Base-by-base conservation (phyloP, 2,113 vertebrate species). In the Danionella cerebrum region DNA sequence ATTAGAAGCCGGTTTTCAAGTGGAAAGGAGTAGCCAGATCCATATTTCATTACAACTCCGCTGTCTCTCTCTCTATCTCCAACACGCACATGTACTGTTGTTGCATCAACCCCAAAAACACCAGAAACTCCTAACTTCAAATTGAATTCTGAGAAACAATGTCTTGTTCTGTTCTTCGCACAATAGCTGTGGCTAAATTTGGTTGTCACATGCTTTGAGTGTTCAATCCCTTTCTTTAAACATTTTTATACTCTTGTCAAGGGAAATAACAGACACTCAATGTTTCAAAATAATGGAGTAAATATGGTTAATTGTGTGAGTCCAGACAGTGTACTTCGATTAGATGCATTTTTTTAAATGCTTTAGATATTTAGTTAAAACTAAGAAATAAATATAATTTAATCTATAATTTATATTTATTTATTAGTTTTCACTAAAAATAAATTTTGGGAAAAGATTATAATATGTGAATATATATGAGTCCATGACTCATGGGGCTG, bases 21-120 rank as follows among this genome's bases (percentile, higher is more conserved):
- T 77, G 79, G 78, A 76, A 76, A 76, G 72, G 77, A 62, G 65
- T 71, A 78, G 65, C 84, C 75, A 82, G 80, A 89, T 86, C 88
- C 77, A 88, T 87, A 87, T 84, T 87, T 87, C 83, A 87, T 85
- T 85, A 85, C 78, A 74, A 78, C 71, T 76, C 70, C 79, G 76
- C 76, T 72, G 77, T 82, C 78, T 75, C 52, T 65, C 51, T 68
- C 60, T 68, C 25, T 73, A 36, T 41, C 29, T n/a, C 6, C 22
- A 35, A 41, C 62, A 29, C 18, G 45, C 21, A 47, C 33, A 52
- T 25, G 36, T 59, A 9, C 12, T 59, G 3, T 4, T 31, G 24
- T 60, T 45, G 25, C 39, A 48, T 67, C 70, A 72, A n/a, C n/a
- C 50, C 44, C 27, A n/a, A 12, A 10, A 47, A 31, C 58, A n/a